Base-by-base conservation (phyloP, 2,888 invertebrate species). In the Diplolepis rosae region DNA sequence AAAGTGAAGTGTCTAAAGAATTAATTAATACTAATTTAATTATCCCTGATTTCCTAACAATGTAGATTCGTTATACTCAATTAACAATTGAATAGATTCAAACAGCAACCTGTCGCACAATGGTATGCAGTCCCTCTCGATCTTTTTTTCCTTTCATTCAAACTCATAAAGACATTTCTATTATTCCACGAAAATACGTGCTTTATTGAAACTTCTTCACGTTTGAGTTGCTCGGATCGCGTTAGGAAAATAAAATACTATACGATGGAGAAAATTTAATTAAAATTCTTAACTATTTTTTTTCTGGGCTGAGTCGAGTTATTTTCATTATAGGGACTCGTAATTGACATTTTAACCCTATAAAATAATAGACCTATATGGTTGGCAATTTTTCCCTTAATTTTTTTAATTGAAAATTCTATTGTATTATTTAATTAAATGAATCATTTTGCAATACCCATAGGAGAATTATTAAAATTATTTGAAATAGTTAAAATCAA, bases 71-170 rank as follows among this genome's bases (percentile, higher is more conserved):
- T 39, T 61, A 22, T 24, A n/a, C 35, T 61, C 6, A 27, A n/a
- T n/a, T n/a, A 27, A 61, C 61, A 61, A 42, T 61, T 61, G 61
- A 61, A 61, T 39, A 42, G 61, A 61, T 39, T 39, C 61, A 61
- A 61, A 39, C 56, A 56, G 61, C 61, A 61, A 61, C 61, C 61
- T 61, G 61, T 61, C 61, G 61, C 61, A 61, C 61, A 61, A 61
- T 61, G 24, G 39, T 39, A 24, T 42, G 39, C 61, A 61, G 39
- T 39, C 39, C 61, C 61, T 39, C 39, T 61, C 39, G 35, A 15
- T 27, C 27, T 39, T 61, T 39, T 61, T 15, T 24, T 61, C 61
- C 39, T 15, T 39, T 61, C 39, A 61, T 24, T 61, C 24, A 24
- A 27, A 52, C 15, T 52, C 52, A 39, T 39, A 18, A 32, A 32